These are phyloP conservation scores for Fringilla coelebs DNA, from an alignment of 2,797 vertebrate species.

Conservation along the genomic window DNA sequence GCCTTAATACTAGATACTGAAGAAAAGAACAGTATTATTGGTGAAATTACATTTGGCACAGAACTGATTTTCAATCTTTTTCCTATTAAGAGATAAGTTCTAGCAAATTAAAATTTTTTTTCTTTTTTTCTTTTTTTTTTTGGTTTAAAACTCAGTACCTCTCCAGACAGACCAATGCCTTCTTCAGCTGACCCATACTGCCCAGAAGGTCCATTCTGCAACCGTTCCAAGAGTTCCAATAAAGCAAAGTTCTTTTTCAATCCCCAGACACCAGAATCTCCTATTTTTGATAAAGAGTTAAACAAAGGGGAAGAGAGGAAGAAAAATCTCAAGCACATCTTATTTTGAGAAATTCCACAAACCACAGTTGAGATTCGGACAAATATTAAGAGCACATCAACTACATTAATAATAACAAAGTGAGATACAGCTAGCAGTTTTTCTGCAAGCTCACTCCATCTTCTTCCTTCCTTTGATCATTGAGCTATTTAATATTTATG, in stretches of 20 bases:
- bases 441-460: not conserved
- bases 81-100: not conserved
- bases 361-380: not conserved
- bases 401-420: not conserved
- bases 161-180: conserved; percentile 87
- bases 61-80: not conserved
- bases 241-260: conserved; percentile 98
- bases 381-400: not conserved
- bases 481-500: not conserved
- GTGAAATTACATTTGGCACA: not conserved
- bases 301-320: not conserved
- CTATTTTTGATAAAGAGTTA: conserved; percentile 69
- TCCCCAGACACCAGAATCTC: conserved; percentile 97
- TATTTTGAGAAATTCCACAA: not conserved
- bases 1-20: not conserved
- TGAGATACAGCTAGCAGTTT: not conserved
- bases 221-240: conserved; percentile 91
- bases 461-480: not conserved
- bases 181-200: conserved; percentile 89
- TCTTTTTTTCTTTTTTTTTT: not conserved
- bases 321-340: not conserved
- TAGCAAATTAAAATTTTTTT: not conserved
- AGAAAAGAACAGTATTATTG: not conserved
- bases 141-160: conserved; percentile 77
- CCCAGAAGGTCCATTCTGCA: conserved; percentile 92